Base-by-base conservation (phyloP, 2,797 vertebrate genomes). In the Peromyscus nudipes region DNA sequence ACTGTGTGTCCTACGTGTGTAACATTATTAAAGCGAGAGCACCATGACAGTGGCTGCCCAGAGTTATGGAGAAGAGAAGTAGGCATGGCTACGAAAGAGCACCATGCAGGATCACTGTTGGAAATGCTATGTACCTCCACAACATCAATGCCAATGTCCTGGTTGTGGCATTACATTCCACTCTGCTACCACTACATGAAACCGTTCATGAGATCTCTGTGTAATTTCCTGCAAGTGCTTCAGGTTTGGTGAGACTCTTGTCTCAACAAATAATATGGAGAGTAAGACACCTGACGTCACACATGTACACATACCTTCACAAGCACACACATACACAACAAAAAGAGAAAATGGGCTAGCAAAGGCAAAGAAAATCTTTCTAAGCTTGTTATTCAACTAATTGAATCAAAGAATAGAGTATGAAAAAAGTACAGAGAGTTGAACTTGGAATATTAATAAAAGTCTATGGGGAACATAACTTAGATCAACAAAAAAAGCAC, bases 11-110 rank as follows among this genome's bases (percentile, higher is more conserved):
- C 43, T 90, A 60, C 57, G 57, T 79, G 67, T 12, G 2, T 46
- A 89, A 62, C 23, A 92, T 52, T 83, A 10, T 19, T 69, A 27
- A 91, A 93, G 76, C 34, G 9, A 96, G 17, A 83, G 84, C 79
- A 57, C n/a, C n/a, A 55, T 55, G 52, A 76, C 1, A 87, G 8
- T 76, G 79, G 73, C 21, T 27, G 23, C 88, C 25, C 79, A 49
- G 37, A 62, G 65, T 43, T 83, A n/a, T 77, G 29, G 76, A 82
- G 34, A 90, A 71, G 29, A 37, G 55, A 96, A 92, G 57, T 4
- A 14, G 57, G 29, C n/a, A 0, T 71, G 62, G 60, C 21, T 80
- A 73, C 19, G 40, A 52, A 92, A 76, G 67, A 19, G 52, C 52
- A 55, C 25, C 55, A 55, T 1, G 27, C 93, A 91, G 27, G 55